Conservation (phyloP, 2,113 vertebrate species). For the Nematolebias whitei region DNA sequence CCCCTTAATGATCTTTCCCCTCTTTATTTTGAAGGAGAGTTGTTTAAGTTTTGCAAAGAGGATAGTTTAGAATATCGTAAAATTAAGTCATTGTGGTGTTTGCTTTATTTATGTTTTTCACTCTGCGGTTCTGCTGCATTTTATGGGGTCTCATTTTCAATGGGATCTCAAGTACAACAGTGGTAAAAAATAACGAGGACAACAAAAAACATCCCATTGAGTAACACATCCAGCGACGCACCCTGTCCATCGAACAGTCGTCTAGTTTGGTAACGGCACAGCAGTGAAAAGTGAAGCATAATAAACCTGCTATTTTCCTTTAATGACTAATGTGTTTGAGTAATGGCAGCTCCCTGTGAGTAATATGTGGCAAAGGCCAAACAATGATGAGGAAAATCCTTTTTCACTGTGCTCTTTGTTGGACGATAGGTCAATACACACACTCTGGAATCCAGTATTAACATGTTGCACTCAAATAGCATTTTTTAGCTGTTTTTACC, state of each 20-base stretch:
- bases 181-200: no score
- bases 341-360: slow-evolving; percentile 59
- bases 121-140: slow-evolving; percentile 46
- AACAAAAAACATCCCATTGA: slow-evolving; percentile 59
- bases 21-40: slow-evolving; percentile 36
- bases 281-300: slow-evolving; percentile 57
- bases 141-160: slow-evolving; percentile 56
- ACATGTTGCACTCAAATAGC: slow-evolving; percentile 51
- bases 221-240: slow-evolving; percentile 56
- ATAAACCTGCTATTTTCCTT: slow-evolving; percentile 63
- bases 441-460: slow-evolving; percentile 62
- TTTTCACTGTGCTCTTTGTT: slow-evolving; percentile 54
- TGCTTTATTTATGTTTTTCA: slow-evolving; percentile 10
- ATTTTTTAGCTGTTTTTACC: slow-evolving; percentile 43
- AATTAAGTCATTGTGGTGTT: slow-evolving; percentile 4
- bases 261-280: slow-evolving; percentile 42
- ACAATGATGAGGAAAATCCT: slow-evolving; percentile 56
- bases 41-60: slow-evolving; percentile 31
- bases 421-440: slow-evolving; percentile 73
- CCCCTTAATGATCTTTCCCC: slow-evolving; percentile 56
- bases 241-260: slow-evolving; percentile 54
- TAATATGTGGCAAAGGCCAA: slow-evolving; percentile 62
- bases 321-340: slow-evolving; percentile 64
- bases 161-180: slow-evolving; percentile 51
- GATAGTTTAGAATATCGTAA: slow-evolving; percentile 38